Conservation (phyloP, 2,797 vertebrate species). For the Momotus momota region DNA sequence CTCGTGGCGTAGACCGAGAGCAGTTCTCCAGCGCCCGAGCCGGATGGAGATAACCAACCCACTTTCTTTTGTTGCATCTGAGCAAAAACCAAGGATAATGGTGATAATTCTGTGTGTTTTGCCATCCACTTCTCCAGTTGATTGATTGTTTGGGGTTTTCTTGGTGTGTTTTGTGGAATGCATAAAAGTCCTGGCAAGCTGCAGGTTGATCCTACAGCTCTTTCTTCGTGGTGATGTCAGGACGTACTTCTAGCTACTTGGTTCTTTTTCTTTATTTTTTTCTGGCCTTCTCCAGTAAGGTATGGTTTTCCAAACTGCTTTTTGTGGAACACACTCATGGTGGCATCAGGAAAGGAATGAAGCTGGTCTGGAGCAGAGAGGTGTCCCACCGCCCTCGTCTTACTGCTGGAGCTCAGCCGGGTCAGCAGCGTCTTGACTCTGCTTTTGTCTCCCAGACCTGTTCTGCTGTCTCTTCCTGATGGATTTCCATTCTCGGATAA, state of each 20-base stretch:
- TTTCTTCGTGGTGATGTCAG: neutral
- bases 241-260: neutral
- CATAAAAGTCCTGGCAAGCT: fast-evolving
- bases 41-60: neutral
- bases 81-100: neutral
- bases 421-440: neutral
- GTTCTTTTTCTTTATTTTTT: neutral
- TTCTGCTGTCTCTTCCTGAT: neutral
- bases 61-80: neutral
- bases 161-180: too few species aligned
- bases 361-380: neutral
- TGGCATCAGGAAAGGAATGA: neutral
- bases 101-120: neutral
- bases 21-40: fast-evolving
- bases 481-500: constrained; percentile 51
- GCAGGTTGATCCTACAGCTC: neutral
- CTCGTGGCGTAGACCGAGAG: neutral
- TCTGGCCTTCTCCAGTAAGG: neutral
- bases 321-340: neutral
- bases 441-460: neutral
- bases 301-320: neutral
- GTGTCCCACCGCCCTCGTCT: neutral
- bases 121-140: neutral
- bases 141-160: too few species aligned
- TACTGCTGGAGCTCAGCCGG: neutral